These are phyloP conservation scores for Menura novaehollandiae DNA, from an alignment of 2,113 vertebrate species.

Conservation along the genomic window DNA sequence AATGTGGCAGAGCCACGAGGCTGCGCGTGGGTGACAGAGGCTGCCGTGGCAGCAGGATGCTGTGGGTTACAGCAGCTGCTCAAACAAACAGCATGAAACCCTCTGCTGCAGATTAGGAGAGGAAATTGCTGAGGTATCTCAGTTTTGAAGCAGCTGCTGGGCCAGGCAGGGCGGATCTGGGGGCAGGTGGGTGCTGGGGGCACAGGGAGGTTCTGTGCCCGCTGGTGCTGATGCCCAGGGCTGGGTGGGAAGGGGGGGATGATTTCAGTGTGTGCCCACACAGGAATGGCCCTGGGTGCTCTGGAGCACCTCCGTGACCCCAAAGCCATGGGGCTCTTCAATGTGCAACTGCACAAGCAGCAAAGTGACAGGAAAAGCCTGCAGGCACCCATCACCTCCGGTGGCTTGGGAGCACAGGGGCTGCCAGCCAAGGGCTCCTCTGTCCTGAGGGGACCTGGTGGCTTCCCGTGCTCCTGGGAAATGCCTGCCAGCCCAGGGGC, in stretches of 20 bases:
- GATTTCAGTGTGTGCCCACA: rapidly evolving
- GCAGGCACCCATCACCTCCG: not conserved
- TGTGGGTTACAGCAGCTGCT: not conserved
- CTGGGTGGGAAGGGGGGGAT: not conserved
- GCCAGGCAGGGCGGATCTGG: not conserved
- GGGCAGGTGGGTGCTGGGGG: not conserved
- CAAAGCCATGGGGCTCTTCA: not conserved
- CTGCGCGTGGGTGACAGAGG: rapidly evolving
- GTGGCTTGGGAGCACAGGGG: not conserved
- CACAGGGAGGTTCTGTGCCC: rapidly evolving
- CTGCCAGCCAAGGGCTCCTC: not conserved
- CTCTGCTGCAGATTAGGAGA: not conserved
- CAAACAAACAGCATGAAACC: not conserved
- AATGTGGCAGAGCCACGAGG: not conserved
- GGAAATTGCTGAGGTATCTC: not conserved
- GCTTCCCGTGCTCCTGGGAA: not conserved
- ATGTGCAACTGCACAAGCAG: not conserved
- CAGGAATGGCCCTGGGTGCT: not conserved
- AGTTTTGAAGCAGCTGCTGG: not conserved
- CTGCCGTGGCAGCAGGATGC: not conserved
- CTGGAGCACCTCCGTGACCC: not conserved
- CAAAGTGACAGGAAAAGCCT: not conserved
- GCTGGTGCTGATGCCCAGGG: not conserved
- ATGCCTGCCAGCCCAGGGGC: not conserved
- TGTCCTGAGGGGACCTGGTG: not conserved